Evolutionary conservation across 2,797 vertebrate genomes (phyloP).

Genomic region (Sebastes nivosus): DNA sequence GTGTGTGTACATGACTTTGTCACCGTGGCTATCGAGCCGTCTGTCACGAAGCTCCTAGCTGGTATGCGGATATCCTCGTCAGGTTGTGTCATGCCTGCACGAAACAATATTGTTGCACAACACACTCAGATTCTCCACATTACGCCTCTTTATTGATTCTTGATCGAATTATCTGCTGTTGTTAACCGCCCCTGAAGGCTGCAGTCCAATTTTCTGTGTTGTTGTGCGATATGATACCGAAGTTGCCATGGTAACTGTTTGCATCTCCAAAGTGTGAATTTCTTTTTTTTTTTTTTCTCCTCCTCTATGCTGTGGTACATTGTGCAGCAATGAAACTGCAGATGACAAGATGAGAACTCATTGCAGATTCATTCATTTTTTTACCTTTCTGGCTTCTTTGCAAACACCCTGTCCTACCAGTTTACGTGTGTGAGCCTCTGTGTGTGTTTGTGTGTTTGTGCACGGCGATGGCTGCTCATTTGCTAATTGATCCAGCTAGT

Average conservation of each 20-base stretch:
- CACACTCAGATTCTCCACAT: conserved; percentile 22
- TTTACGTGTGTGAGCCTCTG: background rate
- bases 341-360: conserved; percentile 35
- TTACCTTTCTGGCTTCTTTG: conserved; percentile 27
- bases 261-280: conserved; percentile 59
- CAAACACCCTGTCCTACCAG: conserved; percentile 3
- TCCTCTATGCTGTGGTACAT: conserved; percentile 25
- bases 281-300: background rate
- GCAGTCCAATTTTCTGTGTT: conserved; percentile 41
- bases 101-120: conserved; percentile 10
- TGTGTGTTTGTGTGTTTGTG: background rate
- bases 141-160: conserved; percentile 37
- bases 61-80: conserved; percentile 59
- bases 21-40: conserved; percentile 4
- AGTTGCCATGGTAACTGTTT: conserved; percentile 78
- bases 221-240: conserved; percentile 54
- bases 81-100: conserved; percentile 31
- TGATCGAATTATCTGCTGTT: conserved; percentile 37
- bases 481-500: conserved; percentile 79
- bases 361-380: conserved; percentile 42
- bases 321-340: conserved; percentile 51
- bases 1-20: background rate
- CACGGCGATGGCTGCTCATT: conserved; percentile 62
- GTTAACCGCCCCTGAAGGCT: conserved; percentile 43
- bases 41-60: conserved; percentile 20